Evolutionary conservation across 2,113 vertebrate species (phyloP).

Genomic region (Ivindomyrus marchei): DNA sequence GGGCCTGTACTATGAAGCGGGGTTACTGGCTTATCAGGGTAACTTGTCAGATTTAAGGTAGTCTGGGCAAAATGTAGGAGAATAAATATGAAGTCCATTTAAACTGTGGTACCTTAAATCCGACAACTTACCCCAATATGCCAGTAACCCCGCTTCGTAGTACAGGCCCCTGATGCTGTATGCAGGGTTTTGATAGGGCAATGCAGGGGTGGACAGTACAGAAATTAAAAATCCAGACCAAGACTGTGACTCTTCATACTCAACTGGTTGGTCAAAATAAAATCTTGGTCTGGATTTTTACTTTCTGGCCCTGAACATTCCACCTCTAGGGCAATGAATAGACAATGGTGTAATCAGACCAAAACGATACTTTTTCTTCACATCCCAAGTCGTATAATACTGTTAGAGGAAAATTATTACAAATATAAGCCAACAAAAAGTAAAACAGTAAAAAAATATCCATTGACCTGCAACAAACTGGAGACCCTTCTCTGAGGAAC

Average conservation of each 20-base stretch:
- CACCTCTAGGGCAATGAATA: background rate
- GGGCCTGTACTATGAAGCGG: no score
- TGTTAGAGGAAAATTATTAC: background rate
- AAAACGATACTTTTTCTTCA: background rate
- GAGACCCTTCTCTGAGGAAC: background rate
- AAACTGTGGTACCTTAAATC: no score
- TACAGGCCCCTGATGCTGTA: background rate
- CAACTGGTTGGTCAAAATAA: background rate
- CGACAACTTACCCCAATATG: no score
- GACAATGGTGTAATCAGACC: background rate
- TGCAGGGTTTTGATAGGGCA: background rate
- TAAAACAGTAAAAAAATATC: background rate
- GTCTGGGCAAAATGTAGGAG: no score
- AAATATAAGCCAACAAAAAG: background rate
- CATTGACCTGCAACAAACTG: background rate
- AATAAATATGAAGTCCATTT: no score
- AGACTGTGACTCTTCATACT: background rate
- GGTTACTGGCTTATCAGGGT: no score
- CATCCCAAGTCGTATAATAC: background rate
- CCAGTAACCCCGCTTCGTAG: no score
- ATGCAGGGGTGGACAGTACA: background rate
- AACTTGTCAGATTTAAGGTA: no score
- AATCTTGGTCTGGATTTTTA: background rate
- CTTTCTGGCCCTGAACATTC: background rate
- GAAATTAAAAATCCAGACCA: background rate